phyloP scores from a whole-genome alignment of 1,140 invertebrate genomes.

The Drosophila lowei region DNA sequence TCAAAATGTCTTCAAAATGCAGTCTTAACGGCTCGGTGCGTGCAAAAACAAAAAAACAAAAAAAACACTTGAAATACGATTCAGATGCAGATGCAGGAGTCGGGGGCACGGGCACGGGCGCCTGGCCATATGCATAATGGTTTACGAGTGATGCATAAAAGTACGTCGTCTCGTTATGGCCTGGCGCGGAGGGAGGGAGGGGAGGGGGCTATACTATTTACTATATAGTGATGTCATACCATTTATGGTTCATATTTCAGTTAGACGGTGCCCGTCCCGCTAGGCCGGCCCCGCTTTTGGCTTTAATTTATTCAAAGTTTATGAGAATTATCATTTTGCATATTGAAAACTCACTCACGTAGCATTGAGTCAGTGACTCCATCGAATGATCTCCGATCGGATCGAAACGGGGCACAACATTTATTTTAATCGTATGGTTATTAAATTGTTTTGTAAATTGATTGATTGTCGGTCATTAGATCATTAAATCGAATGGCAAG shows the following conservation, averaged over 20 bases:
- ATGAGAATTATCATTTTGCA: slow-evolving; percentile 39
- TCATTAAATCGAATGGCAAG: slow-evolving; percentile 1
- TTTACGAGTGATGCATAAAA: slow-evolving; percentile 40
- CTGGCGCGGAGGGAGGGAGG: slow-evolving; percentile 4
- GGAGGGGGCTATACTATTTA: slow-evolving; percentile 38
- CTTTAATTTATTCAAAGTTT: slow-evolving; percentile 45
- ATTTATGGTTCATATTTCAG: slow-evolving; percentile 80
- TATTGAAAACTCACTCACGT: slow-evolving; percentile 71
- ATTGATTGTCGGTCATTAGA: slow-evolving; percentile 24
- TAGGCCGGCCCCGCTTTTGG: slow-evolving; percentile 17
- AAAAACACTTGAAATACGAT: slow-evolving; percentile 65
- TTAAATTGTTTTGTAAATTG: slow-evolving; percentile 36
- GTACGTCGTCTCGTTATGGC: slow-evolving; percentile 59
- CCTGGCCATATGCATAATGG: slow-evolving; percentile 43
- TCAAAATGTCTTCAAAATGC: slow-evolving; percentile 55
- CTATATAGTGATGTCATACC: slow-evolving; percentile 72
- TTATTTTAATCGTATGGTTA: slow-evolving; percentile 40
- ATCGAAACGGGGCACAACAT: slow-evolving; percentile 31
- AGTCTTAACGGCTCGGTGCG: slow-evolving; percentile 61
- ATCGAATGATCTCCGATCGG: slow-evolving; percentile 22
- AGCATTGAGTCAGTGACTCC: slow-evolving; percentile 45
- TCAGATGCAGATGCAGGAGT: slow-evolving; percentile 60
- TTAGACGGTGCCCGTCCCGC: slow-evolving; percentile 42
- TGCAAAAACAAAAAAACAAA: not conserved
- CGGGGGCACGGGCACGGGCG: slow-evolving; percentile 2